Percentiles rank a stretch among this genome's conserved stretches.
phyloP scores from a whole-genome alignment of 2,797 vertebrate species.

The Odontamblyopus lacepedii region DNA sequence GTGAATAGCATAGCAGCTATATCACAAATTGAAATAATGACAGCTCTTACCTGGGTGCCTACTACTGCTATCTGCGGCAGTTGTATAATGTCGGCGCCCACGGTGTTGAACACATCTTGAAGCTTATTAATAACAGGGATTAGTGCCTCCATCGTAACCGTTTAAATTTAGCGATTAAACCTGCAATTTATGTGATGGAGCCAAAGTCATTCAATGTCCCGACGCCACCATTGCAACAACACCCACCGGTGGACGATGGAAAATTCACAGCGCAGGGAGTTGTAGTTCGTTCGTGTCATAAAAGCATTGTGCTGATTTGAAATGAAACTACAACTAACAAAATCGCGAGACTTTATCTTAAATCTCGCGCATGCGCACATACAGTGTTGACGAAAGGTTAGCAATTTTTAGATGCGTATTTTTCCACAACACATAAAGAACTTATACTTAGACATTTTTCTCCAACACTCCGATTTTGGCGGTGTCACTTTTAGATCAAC shows the following conservation, averaged over 20 bases:
- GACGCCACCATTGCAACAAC: conserved; percentile 72
- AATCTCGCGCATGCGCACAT: conserved; percentile 44
- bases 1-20: conserved; percentile 36
- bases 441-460: neutral
- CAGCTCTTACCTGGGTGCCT: conserved; percentile 89
- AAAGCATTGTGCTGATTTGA: accelerated
- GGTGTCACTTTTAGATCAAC: conserved; percentile 2
- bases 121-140: conserved; percentile 99
- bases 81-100: conserved; percentile 95
- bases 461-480: neutral
- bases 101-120: conserved; percentile 97
- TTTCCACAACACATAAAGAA: neutral
- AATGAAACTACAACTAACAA: conserved; percentile 43
- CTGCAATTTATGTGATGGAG: conserved; percentile 59
- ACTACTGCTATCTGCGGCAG: conserved; percentile 98
- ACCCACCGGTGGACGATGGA: conserved; percentile 10
- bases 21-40: conserved; percentile 16
- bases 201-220: conserved; percentile 87
- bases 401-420: neutral
- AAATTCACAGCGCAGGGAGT: conserved; percentile 24
- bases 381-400: conserved; percentile 16
- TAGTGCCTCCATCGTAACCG: conserved; percentile 88
- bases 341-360: neutral
- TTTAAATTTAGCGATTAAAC: conserved; percentile 38
- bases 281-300: conserved; percentile 42